Evolutionary conservation across 2,888 invertebrate species (phyloP), one percentile per base, ranked within the genome.

Genomic region (Lasioglossum malachurum): DNA sequence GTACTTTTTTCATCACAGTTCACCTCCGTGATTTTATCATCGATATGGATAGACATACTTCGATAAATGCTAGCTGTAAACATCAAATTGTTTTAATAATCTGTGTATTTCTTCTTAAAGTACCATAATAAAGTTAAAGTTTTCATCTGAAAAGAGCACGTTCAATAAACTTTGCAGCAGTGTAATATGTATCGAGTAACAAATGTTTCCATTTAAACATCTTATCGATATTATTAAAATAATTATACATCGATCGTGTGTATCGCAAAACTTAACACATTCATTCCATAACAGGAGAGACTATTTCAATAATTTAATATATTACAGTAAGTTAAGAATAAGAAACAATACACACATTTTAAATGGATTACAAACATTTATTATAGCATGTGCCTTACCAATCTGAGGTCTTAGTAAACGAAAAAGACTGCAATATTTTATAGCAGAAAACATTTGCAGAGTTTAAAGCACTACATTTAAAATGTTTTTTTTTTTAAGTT

Each of bases 1-100:
- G 87, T 90, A 27, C 83, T 88, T 5, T 77, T 80, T 10, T 86
- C 72, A 23, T 83, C 64, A 19, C 67, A 76, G 71, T 86, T 78
- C 8, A 73, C 81, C 1, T 84, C 23, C 8, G 82, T 73, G 14
- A 60, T 41, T 16, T 16, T 69, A 31, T 90, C 82, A 1, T 10
- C 12, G 10, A 89, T 60, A 27, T 82, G 46, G 0, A 81, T 78
- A 2, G 93, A 93, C 92, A 93, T 92, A 31, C 64, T 86, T 76
- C 75, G 87, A 49, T 14, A 79, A 35, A n/a, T 64, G 69, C 81
- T 90, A 64, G 53, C 92, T 93, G 41, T 41, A 84, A 80, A 73
- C 60, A 81, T 78, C 69, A 49, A 73, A 41, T 35, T 12, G 12
- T 23, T 64, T 73, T 41, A 4, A 2, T 23, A 69, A 53, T 41